These are phyloP conservation scores for Sparidentex hasta DNA, from an alignment of 2,797 vertebrate species.

Conservation along the genomic window DNA sequence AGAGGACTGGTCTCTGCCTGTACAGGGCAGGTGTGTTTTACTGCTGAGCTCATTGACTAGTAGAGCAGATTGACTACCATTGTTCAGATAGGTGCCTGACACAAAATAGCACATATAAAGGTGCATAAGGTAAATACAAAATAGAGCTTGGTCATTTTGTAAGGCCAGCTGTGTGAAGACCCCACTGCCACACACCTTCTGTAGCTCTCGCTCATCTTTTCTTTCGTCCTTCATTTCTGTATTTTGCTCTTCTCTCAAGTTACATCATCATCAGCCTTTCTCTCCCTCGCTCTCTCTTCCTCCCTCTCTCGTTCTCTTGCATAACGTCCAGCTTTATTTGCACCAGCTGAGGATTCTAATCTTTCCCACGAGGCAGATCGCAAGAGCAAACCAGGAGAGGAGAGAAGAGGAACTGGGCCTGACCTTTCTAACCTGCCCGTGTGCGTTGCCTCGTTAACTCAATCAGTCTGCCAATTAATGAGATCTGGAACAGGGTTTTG, in stretches of 20 bases:
- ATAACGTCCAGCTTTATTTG: slow-evolving; percentile 85
- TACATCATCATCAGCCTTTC: slow-evolving; percentile 76
- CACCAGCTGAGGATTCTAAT: slow-evolving; percentile 85
- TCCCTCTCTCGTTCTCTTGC: slow-evolving; percentile 76
- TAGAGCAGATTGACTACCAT: slow-evolving; percentile 46
- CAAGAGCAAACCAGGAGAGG: slow-evolving; percentile 63
- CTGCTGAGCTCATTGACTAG: slow-evolving; percentile 52
- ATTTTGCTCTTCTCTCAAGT: slow-evolving; percentile 70
- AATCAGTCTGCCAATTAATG: slow-evolving; percentile 71
- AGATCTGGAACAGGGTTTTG: slow-evolving; percentile 59
- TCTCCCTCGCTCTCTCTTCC: slow-evolving; percentile 32
- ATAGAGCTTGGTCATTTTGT: slow-evolving; percentile 16
- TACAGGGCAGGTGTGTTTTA: slow-evolving; percentile 55
- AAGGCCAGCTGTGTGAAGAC: slow-evolving; percentile 25
- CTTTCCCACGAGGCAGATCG: slow-evolving; percentile 78
- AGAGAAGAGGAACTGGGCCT: slow-evolving; percentile 43
- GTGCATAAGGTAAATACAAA: slow-evolving; percentile 19
- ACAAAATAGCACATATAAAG: slow-evolving; percentile 39
- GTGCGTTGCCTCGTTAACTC: slow-evolving; percentile 68
- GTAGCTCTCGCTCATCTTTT: slow-evolving; percentile 2
- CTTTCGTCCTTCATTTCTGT: slow-evolving; percentile 47
- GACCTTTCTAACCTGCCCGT: slow-evolving; percentile 67
- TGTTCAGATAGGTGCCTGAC: slow-evolving; percentile 60
- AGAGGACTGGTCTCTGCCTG: slow-evolving; percentile 41
- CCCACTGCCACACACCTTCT: slow-evolving; percentile 37